Evolutionary conservation across 2,113 vertebrate genomes (phyloP).

Genomic region (Cyanoramphus novaezelandiae): DNA sequence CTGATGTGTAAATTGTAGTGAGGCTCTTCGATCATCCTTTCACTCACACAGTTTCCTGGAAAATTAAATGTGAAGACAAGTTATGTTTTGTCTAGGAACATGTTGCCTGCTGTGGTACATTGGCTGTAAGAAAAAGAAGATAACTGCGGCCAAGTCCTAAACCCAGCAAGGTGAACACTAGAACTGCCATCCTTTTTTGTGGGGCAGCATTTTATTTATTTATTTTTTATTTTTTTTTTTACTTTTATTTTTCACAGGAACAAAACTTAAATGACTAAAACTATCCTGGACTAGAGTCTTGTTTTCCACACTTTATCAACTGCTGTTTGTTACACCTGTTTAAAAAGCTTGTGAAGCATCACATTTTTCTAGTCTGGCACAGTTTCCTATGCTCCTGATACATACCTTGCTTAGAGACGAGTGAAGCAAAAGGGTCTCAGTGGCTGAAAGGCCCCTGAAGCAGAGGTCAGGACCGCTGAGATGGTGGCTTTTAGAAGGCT

Average conservation of each 20-base stretch:
- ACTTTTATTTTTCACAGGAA: not conserved
- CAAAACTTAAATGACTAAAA: not conserved
- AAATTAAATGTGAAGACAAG: not conserved
- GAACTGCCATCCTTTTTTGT: not conserved
- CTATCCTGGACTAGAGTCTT: accelerated
- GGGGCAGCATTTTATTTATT: not conserved
- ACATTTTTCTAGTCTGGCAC: not conserved
- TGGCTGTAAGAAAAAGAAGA: not conserved
- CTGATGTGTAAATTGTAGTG: not conserved
- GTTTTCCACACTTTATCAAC: not conserved
- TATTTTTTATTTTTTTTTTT: not conserved
- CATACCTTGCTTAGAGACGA: not conserved
- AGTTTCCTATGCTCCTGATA: not conserved
- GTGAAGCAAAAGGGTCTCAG: not conserved
- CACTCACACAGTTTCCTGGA: not conserved
- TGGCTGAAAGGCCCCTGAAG: not conserved
- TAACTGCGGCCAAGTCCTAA: not conserved
- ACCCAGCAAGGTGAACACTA: not conserved
- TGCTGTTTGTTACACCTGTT: not conserved
- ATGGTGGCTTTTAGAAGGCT: not conserved
- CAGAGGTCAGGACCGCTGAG: not conserved
- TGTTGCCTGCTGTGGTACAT: not conserved
- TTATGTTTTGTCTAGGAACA: not conserved
- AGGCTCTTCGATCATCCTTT: not conserved
- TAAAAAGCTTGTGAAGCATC: not conserved